Percentiles rank a stretch among this genome's conserved stretches.
These are phyloP conservation scores for Pteria penguin DNA, from an alignment of 2,888 invertebrate genomes.

Conservation along the genomic window DNA sequence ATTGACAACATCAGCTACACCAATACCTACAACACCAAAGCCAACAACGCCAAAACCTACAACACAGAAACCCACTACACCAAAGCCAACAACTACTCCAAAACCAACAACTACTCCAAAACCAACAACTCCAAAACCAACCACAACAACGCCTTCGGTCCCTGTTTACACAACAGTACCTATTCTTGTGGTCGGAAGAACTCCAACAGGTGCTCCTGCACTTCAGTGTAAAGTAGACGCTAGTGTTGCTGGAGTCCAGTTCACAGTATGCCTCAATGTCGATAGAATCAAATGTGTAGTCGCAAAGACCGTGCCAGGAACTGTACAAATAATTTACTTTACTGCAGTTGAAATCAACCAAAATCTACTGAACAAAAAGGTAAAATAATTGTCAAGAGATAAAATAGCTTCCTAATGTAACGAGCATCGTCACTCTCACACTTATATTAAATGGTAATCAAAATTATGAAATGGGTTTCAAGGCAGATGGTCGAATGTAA, in stretches of 20 bases:
- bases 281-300: conserved; percentile 42
- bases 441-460: too few relatives aligned
- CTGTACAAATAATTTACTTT: conserved; percentile 46
- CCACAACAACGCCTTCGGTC: conserved; percentile 42
- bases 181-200: conserved; percentile 36
- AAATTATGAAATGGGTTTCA: too few relatives aligned
- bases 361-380: conserved; percentile 52
- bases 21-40: conserved; percentile 43
- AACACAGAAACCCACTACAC: conserved; percentile 42
- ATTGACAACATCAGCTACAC: conserved; percentile 33
- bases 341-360: conserved; percentile 51
- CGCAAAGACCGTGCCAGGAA: conserved; percentile 38
- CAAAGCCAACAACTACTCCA: conserved; percentile 43
- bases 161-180: conserved; percentile 37
- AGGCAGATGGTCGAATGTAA: too few relatives aligned
- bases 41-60: conserved; percentile 43
- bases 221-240: conserved; percentile 50
- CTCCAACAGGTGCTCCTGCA: conserved; percentile 50
- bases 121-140: conserved; percentile 47
- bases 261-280: conserved; percentile 49
- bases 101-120: conserved; percentile 46
- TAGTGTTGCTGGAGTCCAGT: conserved; percentile 43
- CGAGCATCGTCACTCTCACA: too few relatives aligned
- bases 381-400: too few relatives aligned
- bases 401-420: too few relatives aligned